Base-by-base conservation (phyloP, 2,888 invertebrate genomes). In the Halocaridina rubra region DNA sequence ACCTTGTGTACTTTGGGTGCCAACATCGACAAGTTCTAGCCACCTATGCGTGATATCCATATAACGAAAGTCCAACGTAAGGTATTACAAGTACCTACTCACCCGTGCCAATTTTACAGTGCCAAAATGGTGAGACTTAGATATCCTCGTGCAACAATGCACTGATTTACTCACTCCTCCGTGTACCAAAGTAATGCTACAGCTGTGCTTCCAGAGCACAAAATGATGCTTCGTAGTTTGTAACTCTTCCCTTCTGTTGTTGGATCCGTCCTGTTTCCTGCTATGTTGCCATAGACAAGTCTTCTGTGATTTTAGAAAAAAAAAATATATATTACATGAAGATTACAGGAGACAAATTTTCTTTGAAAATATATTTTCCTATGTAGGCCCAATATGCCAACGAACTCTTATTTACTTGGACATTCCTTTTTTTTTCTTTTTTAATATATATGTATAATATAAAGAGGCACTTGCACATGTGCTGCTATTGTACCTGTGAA, bases 181-280 rank as follows among this genome's bases (percentile, higher is more conserved):
- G 57, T 82, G 69, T 82, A 82, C 81, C 81, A 82, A 82, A 82
- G 81, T 82, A 82, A 77, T 69, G 69, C 81, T 71, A 76, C 77
- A 32, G 69, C 77, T 53, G 77, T 61, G 72, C 77, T 32, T 29
- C 24, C 33, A 22, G 67, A 76, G 75, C 61, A 33, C 69, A 53
- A 67, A 39, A 61, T 81, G 75, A 30, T 76, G 76, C 75, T 76
- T 81, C 27, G 61, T 61, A 61, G 77, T 61, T 33, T 74, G 46
- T 46, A 46, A 22, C 64, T 64, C 16, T 74, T n/a, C n/a, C n/a
- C 33, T 46, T 27, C 16, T 8, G 27, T 24, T 46, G 72, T 46
- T 39, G 46, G 19, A 27, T 24, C 72, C 33, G 72, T 46, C 27
- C 24, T 22, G 53, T 53, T 53, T 53, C 53, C 19, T 5, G 16